A percentile compares a stretch with the other conserved stretches of the same genome.
Evolutionary conservation across 2,888 invertebrate genomes (phyloP).

Genomic region (Scaptomyza caliginosa): DNA sequence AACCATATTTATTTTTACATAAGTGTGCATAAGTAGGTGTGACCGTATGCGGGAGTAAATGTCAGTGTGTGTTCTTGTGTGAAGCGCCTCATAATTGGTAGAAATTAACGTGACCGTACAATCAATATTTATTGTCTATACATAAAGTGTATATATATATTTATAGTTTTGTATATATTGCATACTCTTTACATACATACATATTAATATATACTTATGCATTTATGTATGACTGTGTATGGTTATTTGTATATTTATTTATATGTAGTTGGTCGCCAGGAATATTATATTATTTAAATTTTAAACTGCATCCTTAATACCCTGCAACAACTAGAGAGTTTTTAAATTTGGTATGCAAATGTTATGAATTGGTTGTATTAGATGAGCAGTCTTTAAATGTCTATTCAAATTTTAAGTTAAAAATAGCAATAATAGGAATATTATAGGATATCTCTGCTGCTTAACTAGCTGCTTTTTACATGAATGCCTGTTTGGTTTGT

Average conservation of each 20-base stretch:
- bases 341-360: background rate
- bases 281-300: slow-evolving; percentile 78
- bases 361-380: background rate
- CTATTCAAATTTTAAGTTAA: too few species aligned
- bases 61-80: slow-evolving; percentile 22
- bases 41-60: slow-evolving; percentile 7
- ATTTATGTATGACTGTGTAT: slow-evolving; percentile 5
- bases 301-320: slow-evolving; percentile 51
- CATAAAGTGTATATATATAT: slow-evolving; percentile 35
- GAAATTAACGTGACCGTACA: slow-evolving; percentile 72
- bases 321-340: background rate
- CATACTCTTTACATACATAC: slow-evolving; percentile 28
- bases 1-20: slow-evolving; percentile 12
- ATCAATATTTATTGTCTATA: slow-evolving; percentile 73
- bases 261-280: slow-evolving; percentile 43
- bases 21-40: slow-evolving; percentile 1
- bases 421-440: too few species aligned
- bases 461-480: background rate
- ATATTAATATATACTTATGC: slow-evolving; percentile 8
- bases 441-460: background rate
- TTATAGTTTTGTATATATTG: slow-evolving; percentile 11
- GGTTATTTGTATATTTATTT: slow-evolving; percentile 47
- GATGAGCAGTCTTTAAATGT: too few species aligned
- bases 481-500: slow-evolving; percentile 1
- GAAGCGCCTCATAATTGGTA: slow-evolving; percentile 68